Percentiles rank a stretch among this genome's conserved stretches.
phyloP scores from a whole-genome alignment of 2,888 invertebrate species.

The Sarcophaga subvicina region DNA sequence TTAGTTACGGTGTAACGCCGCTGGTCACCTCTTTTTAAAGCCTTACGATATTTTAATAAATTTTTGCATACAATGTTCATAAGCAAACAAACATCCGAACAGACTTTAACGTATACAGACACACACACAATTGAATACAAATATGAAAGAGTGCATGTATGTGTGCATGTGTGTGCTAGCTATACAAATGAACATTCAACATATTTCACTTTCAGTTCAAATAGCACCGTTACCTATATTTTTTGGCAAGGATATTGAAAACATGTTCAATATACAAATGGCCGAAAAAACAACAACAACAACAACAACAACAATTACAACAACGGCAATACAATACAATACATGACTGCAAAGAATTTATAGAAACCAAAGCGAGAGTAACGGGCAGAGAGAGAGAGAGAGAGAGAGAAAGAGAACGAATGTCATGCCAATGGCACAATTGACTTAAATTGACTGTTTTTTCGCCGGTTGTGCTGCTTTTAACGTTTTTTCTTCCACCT shows the following conservation, averaged over 20 bases:
- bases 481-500: not conserved
- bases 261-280: constrained; percentile 33
- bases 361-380: not conserved
- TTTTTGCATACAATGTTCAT: constrained; percentile 10
- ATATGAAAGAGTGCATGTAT: not conserved
- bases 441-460: constrained; percentile 51
- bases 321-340: constrained; percentile 1
- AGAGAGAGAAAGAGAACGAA: not conserved
- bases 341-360: not conserved
- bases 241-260: constrained; percentile 63
- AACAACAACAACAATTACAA: constrained; percentile 17
- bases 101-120: no score
- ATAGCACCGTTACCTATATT: constrained; percentile 57
- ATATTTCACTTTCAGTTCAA: constrained; percentile 65
- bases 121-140: not conserved
- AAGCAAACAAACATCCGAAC: not conserved
- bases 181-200: constrained; percentile 25
- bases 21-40: constrained; percentile 23
- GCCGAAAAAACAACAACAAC: not conserved
- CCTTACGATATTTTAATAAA: not conserved
- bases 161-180: not conserved
- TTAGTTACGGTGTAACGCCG: no score
- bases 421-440: constrained; percentile 60
- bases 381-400: not conserved
- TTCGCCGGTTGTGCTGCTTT: not conserved